phyloP scores from a whole-genome alignment of 1,140 invertebrate species.

The Oryctes rhinoceros region DNA sequence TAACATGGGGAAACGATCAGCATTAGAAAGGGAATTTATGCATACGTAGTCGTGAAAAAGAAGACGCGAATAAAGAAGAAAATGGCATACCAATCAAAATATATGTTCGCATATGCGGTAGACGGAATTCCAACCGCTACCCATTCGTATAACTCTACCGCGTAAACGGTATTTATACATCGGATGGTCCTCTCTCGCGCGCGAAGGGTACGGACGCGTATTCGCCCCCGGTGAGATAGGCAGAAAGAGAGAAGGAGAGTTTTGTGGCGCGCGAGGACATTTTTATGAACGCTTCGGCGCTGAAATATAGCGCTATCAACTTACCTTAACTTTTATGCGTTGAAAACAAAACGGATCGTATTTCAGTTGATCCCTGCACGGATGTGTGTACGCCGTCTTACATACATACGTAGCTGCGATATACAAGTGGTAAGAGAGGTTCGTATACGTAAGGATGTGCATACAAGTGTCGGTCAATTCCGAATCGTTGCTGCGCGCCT shows the following conservation, averaged over 20 bases:
- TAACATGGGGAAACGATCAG: too few relatives aligned
- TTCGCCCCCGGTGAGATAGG: neutral
- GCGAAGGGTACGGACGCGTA: neutral
- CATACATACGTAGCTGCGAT: neutral
- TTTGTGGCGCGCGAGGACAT: slow-evolving; percentile 55
- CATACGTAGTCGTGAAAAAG: too few relatives aligned
- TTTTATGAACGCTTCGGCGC: slow-evolving; percentile 60
- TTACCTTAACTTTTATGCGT: slow-evolving; percentile 60
- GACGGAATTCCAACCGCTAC: neutral
- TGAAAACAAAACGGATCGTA: slow-evolving; percentile 61
- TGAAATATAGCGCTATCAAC: slow-evolving; percentile 60
- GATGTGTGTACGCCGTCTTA: neutral
- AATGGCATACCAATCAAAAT: neutral
- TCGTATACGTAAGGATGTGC: slow-evolving; percentile 45
- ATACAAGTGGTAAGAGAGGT: neutral
- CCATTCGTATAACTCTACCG: neutral
- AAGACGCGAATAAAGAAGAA: slow-evolving; percentile 16
- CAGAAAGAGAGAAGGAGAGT: slow-evolving; percentile 43
- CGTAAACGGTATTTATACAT: neutral
- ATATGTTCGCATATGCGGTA: neutral
- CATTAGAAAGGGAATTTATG: too few relatives aligned
- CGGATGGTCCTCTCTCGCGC: too few relatives aligned
- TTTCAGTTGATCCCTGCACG: slow-evolving; percentile 50
- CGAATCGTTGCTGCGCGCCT: slow-evolving; percentile 49
- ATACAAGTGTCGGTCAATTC: slow-evolving; percentile 58